Evolutionary conservation across 30 jellyfish, hydroid and myxozoan species (phyloP).

Genomic region (Haliclystus octoradiatus): DNA sequence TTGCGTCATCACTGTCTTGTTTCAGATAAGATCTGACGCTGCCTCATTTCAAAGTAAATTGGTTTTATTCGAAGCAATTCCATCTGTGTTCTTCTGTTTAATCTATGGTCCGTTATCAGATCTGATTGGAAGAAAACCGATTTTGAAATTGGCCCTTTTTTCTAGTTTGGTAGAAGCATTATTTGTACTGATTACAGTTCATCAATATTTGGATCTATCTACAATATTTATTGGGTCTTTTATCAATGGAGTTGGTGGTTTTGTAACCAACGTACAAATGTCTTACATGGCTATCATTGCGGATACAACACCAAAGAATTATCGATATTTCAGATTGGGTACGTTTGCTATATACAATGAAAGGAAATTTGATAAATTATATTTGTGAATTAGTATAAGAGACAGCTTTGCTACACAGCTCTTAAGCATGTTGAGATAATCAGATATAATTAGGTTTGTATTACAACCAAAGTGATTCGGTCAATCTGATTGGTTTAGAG

Average conservation of each 20-base stretch:
- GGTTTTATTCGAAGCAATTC: constrained; percentile 26
- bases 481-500: too few relatives aligned
- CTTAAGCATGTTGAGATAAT: too few relatives aligned
- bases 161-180: constrained; percentile 30
- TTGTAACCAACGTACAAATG: constrained; percentile 37
- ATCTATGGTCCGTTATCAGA: constrained; percentile 64
- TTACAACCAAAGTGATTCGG: too few relatives aligned
- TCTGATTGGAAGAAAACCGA: constrained; percentile 58
- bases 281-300: constrained; percentile 49
- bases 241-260: constrained; percentile 67
- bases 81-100: constrained; percentile 35
- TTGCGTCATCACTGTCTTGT: too few relatives aligned
- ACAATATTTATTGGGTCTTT: constrained; percentile 31
- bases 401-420: too few relatives aligned
- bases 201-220: constrained; percentile 26
- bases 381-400: too few relatives aligned
- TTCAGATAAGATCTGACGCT: constrained; percentile 35
- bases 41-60: constrained; percentile 35
- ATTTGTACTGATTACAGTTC: constrained; percentile 20
- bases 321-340: constrained; percentile 58
- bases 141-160: constrained; percentile 15
- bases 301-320: constrained; percentile 39
- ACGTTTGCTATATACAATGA: too few relatives aligned
- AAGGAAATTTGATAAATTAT: too few relatives aligned
- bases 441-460: too few relatives aligned